phyloP scores from a whole-genome alignment of 2,888 invertebrate genomes.

The Choreutis nemorana region DNA sequence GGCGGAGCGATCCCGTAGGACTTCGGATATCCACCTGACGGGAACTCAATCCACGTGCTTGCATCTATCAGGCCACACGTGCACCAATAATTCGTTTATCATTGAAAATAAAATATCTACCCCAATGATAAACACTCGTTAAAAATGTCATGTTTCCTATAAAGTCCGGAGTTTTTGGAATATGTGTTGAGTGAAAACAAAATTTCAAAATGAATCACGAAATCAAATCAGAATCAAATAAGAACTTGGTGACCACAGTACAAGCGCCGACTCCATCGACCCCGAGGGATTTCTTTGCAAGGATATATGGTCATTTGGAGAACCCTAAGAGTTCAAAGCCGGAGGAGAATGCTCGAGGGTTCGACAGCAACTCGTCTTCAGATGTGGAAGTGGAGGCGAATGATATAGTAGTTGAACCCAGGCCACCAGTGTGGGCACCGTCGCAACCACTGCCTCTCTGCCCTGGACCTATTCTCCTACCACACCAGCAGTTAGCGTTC shows the following conservation, averaged over 20 bases:
- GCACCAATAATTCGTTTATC: slow-evolving; percentile 7
- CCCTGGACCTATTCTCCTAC: slow-evolving; percentile 46
- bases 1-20: slow-evolving; percentile 31
- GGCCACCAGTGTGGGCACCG: slow-evolving; percentile 30
- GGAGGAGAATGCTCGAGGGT: slow-evolving; percentile 17
- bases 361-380: slow-evolving; percentile 50
- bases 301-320: slow-evolving; percentile 82
- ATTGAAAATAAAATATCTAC: too few relatives aligned
- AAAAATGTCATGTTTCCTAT: too few relatives aligned
- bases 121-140: neutral
- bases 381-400: slow-evolving; percentile 48
- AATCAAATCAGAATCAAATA: slow-evolving; percentile 15
- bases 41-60: slow-evolving; percentile 36
- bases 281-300: slow-evolving; percentile 81
- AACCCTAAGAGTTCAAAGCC: slow-evolving; percentile 19
- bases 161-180: neutral
- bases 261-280: slow-evolving; percentile 71
- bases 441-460: slow-evolving; percentile 49
- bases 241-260: slow-evolving; percentile 22
- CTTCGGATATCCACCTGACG: slow-evolving; percentile 32
- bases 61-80: slow-evolving; percentile 27
- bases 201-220: slow-evolving; percentile 25
- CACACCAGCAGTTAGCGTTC: slow-evolving; percentile 63
- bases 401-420: too few relatives aligned
- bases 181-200: neutral